Evolutionary conservation across 2,797 vertebrate species (phyloP), one percentile per base, ranked within the genome.

Genomic region (Remorina albescens): DNA sequence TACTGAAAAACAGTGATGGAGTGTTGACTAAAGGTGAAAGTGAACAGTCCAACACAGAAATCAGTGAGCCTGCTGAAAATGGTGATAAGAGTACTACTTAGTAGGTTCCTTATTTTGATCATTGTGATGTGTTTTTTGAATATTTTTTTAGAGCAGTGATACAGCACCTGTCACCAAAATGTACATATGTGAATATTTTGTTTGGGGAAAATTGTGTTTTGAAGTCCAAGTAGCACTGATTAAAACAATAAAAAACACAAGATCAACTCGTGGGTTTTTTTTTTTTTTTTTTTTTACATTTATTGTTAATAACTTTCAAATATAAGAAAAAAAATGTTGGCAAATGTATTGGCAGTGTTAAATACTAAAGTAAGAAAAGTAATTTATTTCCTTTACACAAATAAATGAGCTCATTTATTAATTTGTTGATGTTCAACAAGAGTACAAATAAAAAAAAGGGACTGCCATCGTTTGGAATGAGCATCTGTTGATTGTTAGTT

Each of bases 321-420:
- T 80, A 66, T 89, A 86, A 89, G 72, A 81, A 81, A 88, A 63
- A 67, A 78, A 71, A 83, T 28, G 76, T 74, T 87, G 71, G 70
- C 41, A 89, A 62, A 80, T 57, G 57, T 80, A 56, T 87, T 76
- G 84, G 86, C 84, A 88, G 89, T 88, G 85, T 85, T 83, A 4
- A 88, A 90, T 92, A 92, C 73, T 91, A 91, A 91, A 88, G 42
- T 39, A 42, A 76, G 11, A 91, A 91, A 91, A 88, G 42, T 39
- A 42, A 76, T 9, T 53, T 28, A 76, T 62, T 74, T 57, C 2
- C 67, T 78, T 68, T 61, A 21, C 63, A 73, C 67, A 86, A 79
- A 85, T 75, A 78, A 80, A 64, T 73, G 19, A 57, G 57, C 15
- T 30, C 62, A 16, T 68, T 78, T n/a, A 53, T 47, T 65, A 55